Base-by-base conservation (phyloP, 2,888 invertebrate genomes). In the Cheilosia soror region DNA sequence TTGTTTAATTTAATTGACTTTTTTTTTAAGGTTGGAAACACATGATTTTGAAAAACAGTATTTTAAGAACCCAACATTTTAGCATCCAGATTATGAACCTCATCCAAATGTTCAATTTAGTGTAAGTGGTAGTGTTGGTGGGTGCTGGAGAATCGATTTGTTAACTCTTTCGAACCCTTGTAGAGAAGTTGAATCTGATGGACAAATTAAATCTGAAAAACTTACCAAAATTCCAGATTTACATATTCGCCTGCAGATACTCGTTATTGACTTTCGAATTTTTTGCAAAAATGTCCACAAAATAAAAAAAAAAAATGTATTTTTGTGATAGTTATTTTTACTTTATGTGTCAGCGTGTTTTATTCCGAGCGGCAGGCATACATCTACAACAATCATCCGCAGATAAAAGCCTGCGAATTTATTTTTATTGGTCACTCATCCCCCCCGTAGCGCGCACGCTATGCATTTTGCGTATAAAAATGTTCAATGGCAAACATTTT, bases 401-500 rank as follows among this genome's bases (percentile, higher is more conserved):
- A 76, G 58, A 60, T 65, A 76, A 82, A 71, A 49, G 77, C 66
- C 53, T 60, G 76, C 49, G 71, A 77, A 76, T 77, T 82, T 76
- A 77, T 66, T 77, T 82, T 82, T 82, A 82, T 82, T 76, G 82
- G 76, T 58, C 40, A 58, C 73, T 73, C 78, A 51, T 40, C 40
- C 57, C 25, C 29, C 62, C 15, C 51, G 25, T n/a, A n/a, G 20
- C 20, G 20, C 20, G 11, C 29, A 13, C 6, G 29, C n/a, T 13
- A 11, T 69, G 42, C 77, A 65, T 75, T 75, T 66, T 62, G 47
- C 79, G 72, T 80, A 62, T 80, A 80, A 76, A 79, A 57, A 53
- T 57, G 51, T 66, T 42, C 62, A 72, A 68, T 62, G 65, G 85
- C 76, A 85, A 85, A 81, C 85, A 80, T 85, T 85, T 81, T 80